Conservation (phyloP, 2,113 vertebrate species). For the Pseudolaguvia tuberculata region DNA sequence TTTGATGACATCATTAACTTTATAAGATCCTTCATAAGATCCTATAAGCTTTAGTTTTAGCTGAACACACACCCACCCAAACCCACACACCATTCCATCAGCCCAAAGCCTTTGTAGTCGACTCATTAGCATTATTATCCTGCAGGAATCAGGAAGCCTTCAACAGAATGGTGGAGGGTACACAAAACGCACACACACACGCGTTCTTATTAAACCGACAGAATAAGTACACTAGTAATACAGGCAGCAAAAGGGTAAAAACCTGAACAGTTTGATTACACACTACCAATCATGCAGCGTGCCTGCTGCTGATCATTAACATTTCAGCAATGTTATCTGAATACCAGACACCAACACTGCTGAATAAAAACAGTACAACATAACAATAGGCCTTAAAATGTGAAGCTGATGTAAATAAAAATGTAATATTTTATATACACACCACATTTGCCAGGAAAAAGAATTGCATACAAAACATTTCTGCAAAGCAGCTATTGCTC, state of each 20-base stretch:
- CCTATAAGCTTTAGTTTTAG: not conserved
- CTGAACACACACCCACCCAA: not conserved
- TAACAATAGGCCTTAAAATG: not conserved
- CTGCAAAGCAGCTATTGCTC: slow-evolving; percentile 23
- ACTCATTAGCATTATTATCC: not conserved
- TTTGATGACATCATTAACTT: slow-evolving; percentile 69
- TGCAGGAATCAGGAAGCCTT: not conserved
- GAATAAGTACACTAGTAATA: not conserved
- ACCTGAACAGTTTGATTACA: not conserved
- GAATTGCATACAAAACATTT: slow-evolving; percentile 6
- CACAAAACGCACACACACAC: not conserved
- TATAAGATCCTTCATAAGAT: not conserved
- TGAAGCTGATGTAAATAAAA: not conserved
- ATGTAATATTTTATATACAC: slow-evolving; percentile 9
- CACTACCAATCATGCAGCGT: not conserved
- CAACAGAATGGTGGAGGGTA: too few relatives aligned
- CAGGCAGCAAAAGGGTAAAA: not conserved
- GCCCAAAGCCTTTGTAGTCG: slow-evolving; percentile 11
- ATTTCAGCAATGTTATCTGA: not conserved
- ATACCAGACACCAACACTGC: not conserved
- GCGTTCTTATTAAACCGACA: not conserved
- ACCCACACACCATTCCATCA: slow-evolving; percentile 4
- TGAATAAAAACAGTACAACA: slow-evolving; percentile 16
- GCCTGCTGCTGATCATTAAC: not conserved
- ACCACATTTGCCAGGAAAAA: not conserved